Base-by-base conservation (phyloP, 2,797 vertebrate species). In the Sarcoramphus papa region DNA sequence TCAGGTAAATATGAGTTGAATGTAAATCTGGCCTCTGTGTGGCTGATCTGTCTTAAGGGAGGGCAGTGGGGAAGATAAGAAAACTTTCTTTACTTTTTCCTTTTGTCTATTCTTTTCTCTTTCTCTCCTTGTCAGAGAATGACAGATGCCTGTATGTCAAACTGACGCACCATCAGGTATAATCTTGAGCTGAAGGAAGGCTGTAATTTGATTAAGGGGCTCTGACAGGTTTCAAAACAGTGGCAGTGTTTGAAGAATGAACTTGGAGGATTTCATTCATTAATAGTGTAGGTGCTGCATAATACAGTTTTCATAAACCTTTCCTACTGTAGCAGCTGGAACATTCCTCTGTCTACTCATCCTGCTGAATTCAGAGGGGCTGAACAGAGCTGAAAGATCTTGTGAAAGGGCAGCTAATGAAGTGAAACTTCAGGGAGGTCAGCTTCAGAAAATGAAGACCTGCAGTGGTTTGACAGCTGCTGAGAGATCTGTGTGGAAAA, bases 221-320 rank as follows among this genome's bases (percentile, higher is more conserved):
- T 95, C 35, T 90, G 90, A 70, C 60, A 94, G 67, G 33, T 92
- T 95, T 83, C 0, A 2, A 90, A 95, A 93, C 79, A 93, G 10
- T 1, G 30, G 14, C 45, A 65, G 27, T 10, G 28, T 81, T 79
- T 86, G 88, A 67, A 89, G 91, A 88, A 60, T 24, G 51, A 92
- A 73, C n/a, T 28, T 73, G 74, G 47, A 94, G 60, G 90, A 84
- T 93, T 94, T 69, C 4, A 90, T 92, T 96, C 63, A 82, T 64
- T 72, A 19, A 47, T n/a, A 70, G 74, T 63, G 64, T 86, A 81
- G 85, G 76, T 86, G 51, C 79, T 87, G 30, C 41, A 48, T 77
- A 85, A 82, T 73, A 37, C 2, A 85, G 48, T 48, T 86, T 47
- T 65, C 50, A 69, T 25, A 35, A 81, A 67, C 47, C 35, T 73